Evolutionary conservation across 2,888 invertebrate species (phyloP).

Genomic region (Agrypnus murinus): DNA sequence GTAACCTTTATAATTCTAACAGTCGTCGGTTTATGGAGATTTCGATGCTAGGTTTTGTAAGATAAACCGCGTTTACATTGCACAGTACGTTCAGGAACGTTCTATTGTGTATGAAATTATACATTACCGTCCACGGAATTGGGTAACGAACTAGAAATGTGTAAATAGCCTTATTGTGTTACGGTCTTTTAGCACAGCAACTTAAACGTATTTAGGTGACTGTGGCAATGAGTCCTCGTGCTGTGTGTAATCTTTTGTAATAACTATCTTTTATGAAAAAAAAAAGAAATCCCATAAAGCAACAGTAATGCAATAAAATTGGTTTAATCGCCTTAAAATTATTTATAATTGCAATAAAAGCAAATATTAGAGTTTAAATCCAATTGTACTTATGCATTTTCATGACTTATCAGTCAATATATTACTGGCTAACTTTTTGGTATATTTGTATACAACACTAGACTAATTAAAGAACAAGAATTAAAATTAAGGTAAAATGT

Average conservation of each 20-base stretch:
- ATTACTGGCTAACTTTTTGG: too few relatives aligned
- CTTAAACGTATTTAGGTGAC: slow-evolving; percentile 35
- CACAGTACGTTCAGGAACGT: slow-evolving; percentile 9
- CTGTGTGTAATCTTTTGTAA: slow-evolving; percentile 22
- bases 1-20: slow-evolving; percentile 16
- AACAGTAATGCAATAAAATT: too few relatives aligned
- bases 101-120: slow-evolving; percentile 38
- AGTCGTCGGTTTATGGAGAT: slow-evolving; percentile 1
- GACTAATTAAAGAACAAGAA: too few relatives aligned
- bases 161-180: slow-evolving; percentile 42
- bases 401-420: too few relatives aligned
- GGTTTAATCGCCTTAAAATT: too few relatives aligned
- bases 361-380: too few relatives aligned
- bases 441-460: too few relatives aligned
- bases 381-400: too few relatives aligned
- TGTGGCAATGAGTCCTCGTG: slow-evolving; percentile 38
- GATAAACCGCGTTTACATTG: slow-evolving; percentile 14
- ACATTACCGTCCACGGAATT: slow-evolving; percentile 31
- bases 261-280: too few relatives aligned
- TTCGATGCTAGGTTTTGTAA: slow-evolving; percentile 31
- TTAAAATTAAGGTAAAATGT: too few relatives aligned
- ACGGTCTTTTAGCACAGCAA: slow-evolving; percentile 19
- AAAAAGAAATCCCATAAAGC: too few relatives aligned
- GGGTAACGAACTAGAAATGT: slow-evolving; percentile 40
- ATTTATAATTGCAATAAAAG: too few relatives aligned